Conservation (phyloP, 2,888 invertebrate genomes). For the Rhyacophila evoluta region DNA sequence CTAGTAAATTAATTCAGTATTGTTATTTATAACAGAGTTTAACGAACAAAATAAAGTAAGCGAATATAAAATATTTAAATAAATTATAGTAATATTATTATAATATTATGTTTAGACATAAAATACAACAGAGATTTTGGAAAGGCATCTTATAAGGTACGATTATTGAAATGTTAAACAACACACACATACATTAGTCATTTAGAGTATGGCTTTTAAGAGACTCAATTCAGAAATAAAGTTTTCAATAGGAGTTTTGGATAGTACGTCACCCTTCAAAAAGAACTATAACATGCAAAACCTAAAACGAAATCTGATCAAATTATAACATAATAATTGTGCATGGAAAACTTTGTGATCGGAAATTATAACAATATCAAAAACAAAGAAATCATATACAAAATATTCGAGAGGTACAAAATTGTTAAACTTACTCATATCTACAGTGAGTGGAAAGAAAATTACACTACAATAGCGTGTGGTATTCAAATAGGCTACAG, state of each 20-base stretch:
- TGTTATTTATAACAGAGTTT: background rate
- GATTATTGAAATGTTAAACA: constrained; percentile 40
- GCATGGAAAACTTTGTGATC: background rate
- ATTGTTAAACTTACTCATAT: constrained; percentile 25
- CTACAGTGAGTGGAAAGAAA: constrained; percentile 57
- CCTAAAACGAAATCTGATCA: background rate
- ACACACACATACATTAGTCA: constrained; percentile 51
- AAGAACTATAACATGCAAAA: constrained; percentile 55
- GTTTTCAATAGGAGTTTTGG: constrained; percentile 70
- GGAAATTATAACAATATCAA: constrained; percentile 26
- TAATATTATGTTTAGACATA: constrained; percentile 38
- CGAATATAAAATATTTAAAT: constrained; percentile 22
- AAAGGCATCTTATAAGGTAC: constrained; percentile 26
- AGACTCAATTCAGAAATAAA: constrained; percentile 36
- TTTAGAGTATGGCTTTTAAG: constrained; percentile 19
- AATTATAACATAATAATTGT: constrained; percentile 3
- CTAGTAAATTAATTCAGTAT: background rate
- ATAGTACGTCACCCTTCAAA: constrained; percentile 79
- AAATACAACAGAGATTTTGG: constrained; percentile 50
- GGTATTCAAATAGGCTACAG: constrained; percentile 44
- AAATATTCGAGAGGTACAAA: constrained; percentile 35
- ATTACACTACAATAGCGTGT: constrained; percentile 56
- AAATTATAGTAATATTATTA: constrained; percentile 11
- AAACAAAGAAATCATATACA: constrained; percentile 25
- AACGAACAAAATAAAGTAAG: constrained; percentile 21